Conservation (phyloP, 2,797 vertebrate species). For the Dicrostonyx torquatus region DNA sequence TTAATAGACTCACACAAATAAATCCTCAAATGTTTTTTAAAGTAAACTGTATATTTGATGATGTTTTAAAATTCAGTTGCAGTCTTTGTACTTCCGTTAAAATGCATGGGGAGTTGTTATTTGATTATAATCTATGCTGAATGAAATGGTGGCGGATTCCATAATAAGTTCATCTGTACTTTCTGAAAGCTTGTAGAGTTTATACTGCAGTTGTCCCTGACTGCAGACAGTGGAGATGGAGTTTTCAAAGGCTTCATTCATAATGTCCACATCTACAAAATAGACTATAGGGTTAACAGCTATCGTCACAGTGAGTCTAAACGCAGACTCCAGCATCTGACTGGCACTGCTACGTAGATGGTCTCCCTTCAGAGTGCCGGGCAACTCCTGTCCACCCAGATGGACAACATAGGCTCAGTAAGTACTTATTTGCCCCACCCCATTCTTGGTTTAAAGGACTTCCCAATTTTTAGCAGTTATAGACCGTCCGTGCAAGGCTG, state of each 20-base stretch:
- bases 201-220: not conserved
- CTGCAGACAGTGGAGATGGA: not conserved
- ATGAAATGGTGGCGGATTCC: slow-evolving; percentile 2
- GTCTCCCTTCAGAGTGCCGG: not conserved
- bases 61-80: slow-evolving; percentile 33
- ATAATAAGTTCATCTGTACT: not conserved
- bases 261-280: slow-evolving; percentile 51
- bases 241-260: slow-evolving; percentile 1
- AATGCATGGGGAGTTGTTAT: not conserved
- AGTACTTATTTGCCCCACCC: not conserved
- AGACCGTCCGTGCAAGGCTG: not conserved
- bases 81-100: not conserved
- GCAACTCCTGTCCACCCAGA: slow-evolving; percentile 58
- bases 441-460: slow-evolving; percentile 23
- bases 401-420: not conserved
- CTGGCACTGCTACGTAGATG: not conserved
- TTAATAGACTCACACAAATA: slow-evolving; percentile 82
- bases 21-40: slow-evolving; percentile 75
- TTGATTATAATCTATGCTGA: not conserved
- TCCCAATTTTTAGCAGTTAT: slow-evolving; percentile 15
- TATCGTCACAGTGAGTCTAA: not conserved
- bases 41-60: not conserved
- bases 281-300: not conserved
- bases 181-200: not conserved
- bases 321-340: slow-evolving; percentile 14